A percentile compares a stretch with the other conserved stretches of the same genome.
Evolutionary conservation across 92 coral and sea anemone genomes (phyloP).

Genomic region (Epizoanthus ramosus): DNA sequence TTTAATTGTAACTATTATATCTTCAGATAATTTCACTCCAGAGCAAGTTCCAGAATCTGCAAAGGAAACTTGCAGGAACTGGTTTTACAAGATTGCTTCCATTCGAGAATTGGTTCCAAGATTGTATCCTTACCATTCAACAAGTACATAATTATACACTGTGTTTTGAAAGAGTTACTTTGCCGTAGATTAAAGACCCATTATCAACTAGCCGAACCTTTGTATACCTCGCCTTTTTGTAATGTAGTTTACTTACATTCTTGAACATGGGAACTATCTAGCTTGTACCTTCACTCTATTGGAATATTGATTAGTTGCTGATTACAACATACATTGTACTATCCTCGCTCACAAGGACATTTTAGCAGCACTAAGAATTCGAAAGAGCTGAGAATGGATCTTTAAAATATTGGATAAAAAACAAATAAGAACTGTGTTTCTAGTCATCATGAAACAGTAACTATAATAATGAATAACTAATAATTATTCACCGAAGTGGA

Average conservation of each 20-base stretch:
- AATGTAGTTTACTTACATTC: too few species aligned
- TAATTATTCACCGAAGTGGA: too few species aligned
- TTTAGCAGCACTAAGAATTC: too few species aligned
- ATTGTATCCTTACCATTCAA: slow-evolving; percentile 80
- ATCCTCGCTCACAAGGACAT: too few species aligned
- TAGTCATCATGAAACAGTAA: not conserved
- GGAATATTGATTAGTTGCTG: not conserved
- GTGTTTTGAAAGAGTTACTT: too few species aligned
- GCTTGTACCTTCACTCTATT: too few species aligned
- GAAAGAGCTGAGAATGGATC: too few species aligned
- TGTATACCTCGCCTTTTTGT: not conserved
- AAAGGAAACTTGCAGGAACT: slow-evolving; percentile 98
- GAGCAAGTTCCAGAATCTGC: slow-evolving; percentile 98
- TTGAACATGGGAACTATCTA: too few species aligned
- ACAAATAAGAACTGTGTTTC: not conserved
- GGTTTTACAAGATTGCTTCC: slow-evolving; percentile 99
- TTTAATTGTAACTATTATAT: not conserved
- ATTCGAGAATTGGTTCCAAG: slow-evolving; percentile 94
- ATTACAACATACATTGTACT: too few species aligned
- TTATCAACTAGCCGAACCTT: not conserved
- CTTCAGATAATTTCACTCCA: slow-evolving; percentile 84
- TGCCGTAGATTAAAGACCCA: not conserved
- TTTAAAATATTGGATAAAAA: too few species aligned
- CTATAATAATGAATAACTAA: too few species aligned
- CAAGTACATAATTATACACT: too few species aligned